These are phyloP conservation scores for Atopsyche davidsoni DNA, from an alignment of 1,140 invertebrate genomes.

Conservation along the genomic window DNA sequence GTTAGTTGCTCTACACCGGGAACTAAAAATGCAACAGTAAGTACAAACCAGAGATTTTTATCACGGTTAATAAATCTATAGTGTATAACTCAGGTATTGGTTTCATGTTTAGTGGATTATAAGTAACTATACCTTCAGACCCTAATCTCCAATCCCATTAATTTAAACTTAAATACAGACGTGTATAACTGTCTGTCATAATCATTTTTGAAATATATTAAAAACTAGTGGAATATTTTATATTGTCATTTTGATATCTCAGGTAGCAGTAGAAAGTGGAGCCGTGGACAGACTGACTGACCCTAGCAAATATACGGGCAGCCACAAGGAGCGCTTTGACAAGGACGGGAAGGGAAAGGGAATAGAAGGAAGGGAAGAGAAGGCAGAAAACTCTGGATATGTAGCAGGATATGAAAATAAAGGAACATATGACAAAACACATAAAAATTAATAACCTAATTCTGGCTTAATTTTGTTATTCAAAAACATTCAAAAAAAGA, in stretches of 20 bases:
- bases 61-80: too few relatives aligned
- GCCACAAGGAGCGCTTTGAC: conserved; percentile 70
- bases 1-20: conserved; percentile 49
- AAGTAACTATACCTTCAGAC: too few relatives aligned
- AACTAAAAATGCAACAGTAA: conserved; percentile 36
- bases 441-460: too few relatives aligned
- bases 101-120: too few relatives aligned
- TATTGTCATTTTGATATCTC: neutral
- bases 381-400: conserved; percentile 59
- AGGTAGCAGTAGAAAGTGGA: conserved; percentile 44
- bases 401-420: conserved; percentile 59
- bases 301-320: conserved; percentile 68
- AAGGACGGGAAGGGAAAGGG: conserved; percentile 64
- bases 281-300: conserved; percentile 71
- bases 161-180: too few relatives aligned
- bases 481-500: too few relatives aligned
- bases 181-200: too few relatives aligned
- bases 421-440: conserved; percentile 31
- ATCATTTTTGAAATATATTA: too few relatives aligned
- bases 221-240: too few relatives aligned
- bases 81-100: too few relatives aligned
- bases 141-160: too few relatives aligned
- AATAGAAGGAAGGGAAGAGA: conserved; percentile 61
- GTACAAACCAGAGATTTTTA: neutral
- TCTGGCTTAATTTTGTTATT: too few relatives aligned